phyloP scores from a whole-genome alignment of 2,797 vertebrate genomes.

The Takifugu ocellatus region DNA sequence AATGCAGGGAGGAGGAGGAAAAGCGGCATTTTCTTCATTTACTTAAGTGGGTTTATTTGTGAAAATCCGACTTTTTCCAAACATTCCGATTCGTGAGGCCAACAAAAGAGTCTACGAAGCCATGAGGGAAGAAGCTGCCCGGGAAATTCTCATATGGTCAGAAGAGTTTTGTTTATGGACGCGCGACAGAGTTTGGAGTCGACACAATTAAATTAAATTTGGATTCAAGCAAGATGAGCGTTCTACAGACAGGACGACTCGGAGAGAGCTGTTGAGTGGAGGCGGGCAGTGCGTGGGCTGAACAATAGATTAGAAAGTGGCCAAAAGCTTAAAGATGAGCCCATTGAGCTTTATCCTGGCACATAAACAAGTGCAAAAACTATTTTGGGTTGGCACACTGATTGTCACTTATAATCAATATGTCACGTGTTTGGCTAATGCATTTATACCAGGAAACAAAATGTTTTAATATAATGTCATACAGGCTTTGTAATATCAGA shows the following conservation, averaged over 20 bases:
- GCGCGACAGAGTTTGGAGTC: not conserved
- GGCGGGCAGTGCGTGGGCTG: conserved; percentile 16
- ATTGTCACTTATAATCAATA: too few relatives aligned
- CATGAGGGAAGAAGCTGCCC: not conserved
- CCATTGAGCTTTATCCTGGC: not conserved
- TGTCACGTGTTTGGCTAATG: too few relatives aligned
- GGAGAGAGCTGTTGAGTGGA: not conserved
- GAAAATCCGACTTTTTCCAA: too few relatives aligned
- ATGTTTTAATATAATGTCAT: too few relatives aligned
- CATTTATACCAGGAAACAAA: too few relatives aligned
- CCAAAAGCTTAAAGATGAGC: conserved; percentile 5
- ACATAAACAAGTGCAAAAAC: not conserved
- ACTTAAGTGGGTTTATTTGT: too few relatives aligned
- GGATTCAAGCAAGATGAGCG: not conserved
- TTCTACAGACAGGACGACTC: conserved; percentile 2
- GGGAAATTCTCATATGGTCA: conserved; percentile 2
- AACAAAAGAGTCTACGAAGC: too few relatives aligned
- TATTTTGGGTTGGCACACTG: not conserved
- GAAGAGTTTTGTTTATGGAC: conserved; percentile 10
- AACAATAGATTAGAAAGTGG: conserved; percentile 7
- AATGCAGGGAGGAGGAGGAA: too few relatives aligned
- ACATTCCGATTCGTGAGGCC: too few relatives aligned
- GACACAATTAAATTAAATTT: conserved; percentile 5
- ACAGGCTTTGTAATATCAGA: too few relatives aligned
- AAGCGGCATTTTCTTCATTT: too few relatives aligned